These are phyloP conservation scores for Wasmannia auropunctata DNA, from an alignment of 1,140 invertebrate species.

Conservation along the genomic window DNA sequence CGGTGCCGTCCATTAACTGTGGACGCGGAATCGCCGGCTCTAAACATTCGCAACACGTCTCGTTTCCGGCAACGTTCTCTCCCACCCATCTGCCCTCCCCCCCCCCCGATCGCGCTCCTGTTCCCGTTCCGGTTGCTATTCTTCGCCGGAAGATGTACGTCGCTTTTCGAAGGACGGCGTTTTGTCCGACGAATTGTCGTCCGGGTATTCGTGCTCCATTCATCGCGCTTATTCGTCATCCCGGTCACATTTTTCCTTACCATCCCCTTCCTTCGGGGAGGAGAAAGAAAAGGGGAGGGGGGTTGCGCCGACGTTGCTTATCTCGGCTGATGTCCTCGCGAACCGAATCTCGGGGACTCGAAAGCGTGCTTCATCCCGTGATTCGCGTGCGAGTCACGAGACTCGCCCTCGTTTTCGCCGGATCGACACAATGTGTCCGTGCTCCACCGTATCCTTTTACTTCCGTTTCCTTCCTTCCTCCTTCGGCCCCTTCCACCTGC, in stretches of 20 bases:
- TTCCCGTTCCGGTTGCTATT: not conserved
- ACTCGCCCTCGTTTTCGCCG: not conserved
- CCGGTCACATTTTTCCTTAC: constrained; percentile 41
- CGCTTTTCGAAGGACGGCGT: constrained; percentile 1
- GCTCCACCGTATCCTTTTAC: not conserved
- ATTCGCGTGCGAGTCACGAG: not conserved
- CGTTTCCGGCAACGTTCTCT: not conserved
- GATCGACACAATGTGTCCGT: not conserved
- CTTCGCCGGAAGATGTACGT: constrained; percentile 6
- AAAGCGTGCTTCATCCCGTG: not conserved
- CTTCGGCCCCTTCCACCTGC: not conserved
- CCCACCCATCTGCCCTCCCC: too few relatives aligned
- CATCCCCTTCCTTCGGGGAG: not conserved
- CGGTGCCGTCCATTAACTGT: constrained; percentile 23
- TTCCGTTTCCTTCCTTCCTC: not conserved
- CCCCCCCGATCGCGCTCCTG: not conserved
- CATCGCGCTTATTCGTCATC: constrained; percentile 36
- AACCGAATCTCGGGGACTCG: not conserved
- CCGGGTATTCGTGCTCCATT: constrained; percentile 16
- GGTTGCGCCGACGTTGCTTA: not conserved
- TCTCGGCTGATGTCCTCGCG: not conserved
- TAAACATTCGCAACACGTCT: constrained; percentile 35
- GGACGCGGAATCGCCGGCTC: not conserved
- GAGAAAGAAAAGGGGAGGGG: too few relatives aligned
- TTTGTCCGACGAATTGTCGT: constrained; percentile 30